Base-by-base conservation (phyloP, 2,797 vertebrate species). In the Esox lucius region DNA sequence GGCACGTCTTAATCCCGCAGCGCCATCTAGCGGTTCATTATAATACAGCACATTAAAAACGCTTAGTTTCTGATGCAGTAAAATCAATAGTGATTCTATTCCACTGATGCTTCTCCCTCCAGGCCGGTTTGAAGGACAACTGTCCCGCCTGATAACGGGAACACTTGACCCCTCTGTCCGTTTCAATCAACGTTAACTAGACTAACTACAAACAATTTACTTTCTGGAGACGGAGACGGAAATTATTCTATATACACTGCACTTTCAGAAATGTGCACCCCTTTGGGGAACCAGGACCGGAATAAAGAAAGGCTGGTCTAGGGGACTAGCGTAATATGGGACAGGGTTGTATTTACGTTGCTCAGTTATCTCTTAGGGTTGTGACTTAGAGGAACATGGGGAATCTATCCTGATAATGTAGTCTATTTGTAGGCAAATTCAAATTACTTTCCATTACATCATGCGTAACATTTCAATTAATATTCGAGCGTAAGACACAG, bases 1-100 rank as follows among this genome's bases (percentile, higher is more conserved):
- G 9, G n/a, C 22, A 3, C 56, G 56, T 61, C 22, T 61, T 9
- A 12, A 61, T 3, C 56, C 24, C 22, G 56, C 56, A 61, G 87
- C 89, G 90, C 69, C 91, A 91, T 86, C 91, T 93, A 87, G 88
- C 79, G 90, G 89, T 28, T 1, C 12, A 2, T 77, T 5, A 8
- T 5, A 74, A 68, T 70, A 88, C 6, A 77, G 71, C 89, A 85
- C 33, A 16, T 39, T 42, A 24, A 4, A 33, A 61, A 42, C 31
- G 4, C 15, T 61, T 12, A 2, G 51, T 8, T 35, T n/a, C 28
- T n/a, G 42, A 59, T 59, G 56, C 56, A 59, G 56, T 22, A 33
- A 66, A 66, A 66, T 66, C 64, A 35, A 66, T 66, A 35, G 26
- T 66, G 64, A 66, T 66, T 65, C 28, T 31, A 33, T 61, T 78